Base-by-base conservation (phyloP, 2,113 vertebrate species). In the Dromaius novaehollandiae region DNA sequence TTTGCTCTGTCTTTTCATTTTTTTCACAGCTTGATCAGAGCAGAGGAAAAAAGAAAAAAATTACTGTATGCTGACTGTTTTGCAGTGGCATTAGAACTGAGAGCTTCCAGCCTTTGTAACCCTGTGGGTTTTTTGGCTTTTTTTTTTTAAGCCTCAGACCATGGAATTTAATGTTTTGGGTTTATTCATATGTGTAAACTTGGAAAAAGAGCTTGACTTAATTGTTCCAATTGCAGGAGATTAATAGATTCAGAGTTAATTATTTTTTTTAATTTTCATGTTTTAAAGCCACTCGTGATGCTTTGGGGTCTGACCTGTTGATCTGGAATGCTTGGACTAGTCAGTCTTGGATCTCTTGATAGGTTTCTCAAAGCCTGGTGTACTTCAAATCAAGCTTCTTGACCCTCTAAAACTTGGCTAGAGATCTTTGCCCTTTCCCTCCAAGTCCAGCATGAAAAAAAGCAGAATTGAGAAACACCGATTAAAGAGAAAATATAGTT, bases 1-100 rank as follows among this genome's bases (percentile, higher is more conserved):
- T 92, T 92, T 77, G 7, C 34, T 25, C 44, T 74, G 40, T 16
- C 66, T 86, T 76, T 63, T 87, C 14, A 34, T 93, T 78, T 74
- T 90, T 74, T 85, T 78, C 91, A 89, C 86, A 95, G 82, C 84
- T 93, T 96, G 86, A 92, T 80, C 91, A 82, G 66, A 89, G 44
- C 11, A 66, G 21, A 85, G 25, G 4, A 30, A 71, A 68, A 86
- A 84, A 44, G 5, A 34, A 50, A 34, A 50, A 64, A 58, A 48
- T 65, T 66, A 20, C 24, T 75, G 25, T n/a, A 84, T 87, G 86
- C 32, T 92, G 61, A 9, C 25, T 76, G 24, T 48, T 93, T 68
- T 90, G n/a, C 42, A 76, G 69, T 76, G 46, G 20, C 80, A 84
- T 86, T 90, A 85, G 65, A 91, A 90, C 25, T 55, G 46, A 90